A percentile compares a stretch with the other conserved stretches of the same genome.
Evolutionary conservation across 2,113 vertebrate species (phyloP).

Genomic region (Tenrec ecaudatus): DNA sequence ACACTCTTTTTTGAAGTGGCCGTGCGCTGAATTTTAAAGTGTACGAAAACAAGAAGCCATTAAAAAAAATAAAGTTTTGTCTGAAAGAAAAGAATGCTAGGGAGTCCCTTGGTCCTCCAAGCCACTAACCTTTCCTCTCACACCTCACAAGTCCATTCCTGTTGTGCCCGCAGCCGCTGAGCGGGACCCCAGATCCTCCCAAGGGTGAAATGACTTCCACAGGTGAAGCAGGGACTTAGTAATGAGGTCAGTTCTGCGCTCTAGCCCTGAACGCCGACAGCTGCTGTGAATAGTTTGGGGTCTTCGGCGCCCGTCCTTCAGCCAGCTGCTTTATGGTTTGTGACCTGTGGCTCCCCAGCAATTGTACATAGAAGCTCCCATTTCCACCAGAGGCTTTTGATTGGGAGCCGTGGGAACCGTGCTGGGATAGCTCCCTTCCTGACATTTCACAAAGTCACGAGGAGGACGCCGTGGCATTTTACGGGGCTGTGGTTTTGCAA

Average conservation of each 20-base stretch:
- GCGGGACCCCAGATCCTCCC: conserved; percentile 3
- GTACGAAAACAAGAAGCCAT: conserved; percentile 19
- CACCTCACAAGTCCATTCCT: conserved; percentile 49
- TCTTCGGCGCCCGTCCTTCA: conserved; percentile 42
- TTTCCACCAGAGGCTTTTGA: conserved; percentile 66
- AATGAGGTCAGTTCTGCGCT: conserved; percentile 53
- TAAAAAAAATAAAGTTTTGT: not conserved
- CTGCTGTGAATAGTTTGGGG: conserved; percentile 56
- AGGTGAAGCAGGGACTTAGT: conserved; percentile 33
- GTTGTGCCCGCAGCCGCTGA: conserved; percentile 20
- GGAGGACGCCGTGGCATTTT: conserved; percentile 64
- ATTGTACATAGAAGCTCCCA: conserved; percentile 59
- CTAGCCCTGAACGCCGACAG: not conserved
- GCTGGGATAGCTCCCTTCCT: conserved; percentile 44
- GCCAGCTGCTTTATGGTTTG: conserved; percentile 65
- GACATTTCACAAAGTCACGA: conserved; percentile 74
- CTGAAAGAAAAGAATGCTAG: not conserved
- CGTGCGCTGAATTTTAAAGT: not conserved
- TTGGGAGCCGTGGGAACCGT: conserved; percentile 62
- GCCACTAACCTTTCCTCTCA: conserved; percentile 52
- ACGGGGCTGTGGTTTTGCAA: conserved; percentile 62
- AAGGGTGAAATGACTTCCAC: conserved; percentile 28
- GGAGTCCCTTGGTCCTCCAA: conserved; percentile 35
- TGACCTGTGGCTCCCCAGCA: conserved; percentile 63
- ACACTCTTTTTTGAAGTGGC: not conserved